A percentile compares a stretch with the other conserved stretches of the same genome.
phyloP scores from a whole-genome alignment of 2,888 invertebrate species.

The Caradrina kadenii region DNA sequence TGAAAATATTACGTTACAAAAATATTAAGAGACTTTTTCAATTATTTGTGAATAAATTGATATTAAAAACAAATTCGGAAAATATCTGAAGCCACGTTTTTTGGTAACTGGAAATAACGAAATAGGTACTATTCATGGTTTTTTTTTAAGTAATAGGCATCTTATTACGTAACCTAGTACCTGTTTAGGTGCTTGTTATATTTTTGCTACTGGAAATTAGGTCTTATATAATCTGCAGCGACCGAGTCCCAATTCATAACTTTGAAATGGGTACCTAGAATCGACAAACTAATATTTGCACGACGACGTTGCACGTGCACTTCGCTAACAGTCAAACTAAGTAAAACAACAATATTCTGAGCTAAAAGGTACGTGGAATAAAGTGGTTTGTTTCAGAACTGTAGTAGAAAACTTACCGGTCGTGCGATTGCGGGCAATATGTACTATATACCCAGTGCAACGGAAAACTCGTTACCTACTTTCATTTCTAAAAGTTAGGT shows the following conservation, averaged over 20 bases:
- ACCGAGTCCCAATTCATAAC: constrained; percentile 17
- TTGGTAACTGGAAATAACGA: background rate
- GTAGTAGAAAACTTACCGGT: constrained; percentile 25
- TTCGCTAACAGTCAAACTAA: constrained; percentile 27
- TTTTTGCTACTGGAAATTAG: background rate
- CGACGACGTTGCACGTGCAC: constrained; percentile 30
- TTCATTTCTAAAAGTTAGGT: background rate
- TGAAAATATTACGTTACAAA: constrained; percentile 3
- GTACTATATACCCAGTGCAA: background rate
- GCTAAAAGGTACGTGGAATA: constrained; percentile 31
- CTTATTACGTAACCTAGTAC: too few relatives aligned
- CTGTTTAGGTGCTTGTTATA: too few relatives aligned
- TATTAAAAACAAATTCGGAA: background rate
- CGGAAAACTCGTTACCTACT: constrained; percentile 3
- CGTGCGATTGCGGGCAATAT: constrained; percentile 1
- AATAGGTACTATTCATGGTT: too few relatives aligned
- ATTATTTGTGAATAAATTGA: constrained; percentile 1
- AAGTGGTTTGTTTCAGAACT: constrained; percentile 44
- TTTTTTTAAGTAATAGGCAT: too few relatives aligned
- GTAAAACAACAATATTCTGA: constrained; percentile 18
- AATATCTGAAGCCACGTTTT: background rate
- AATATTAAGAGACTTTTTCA: constrained; percentile 18
- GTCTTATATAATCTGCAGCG: background rate
- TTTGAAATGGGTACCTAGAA: constrained; percentile 19
- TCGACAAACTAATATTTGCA: background rate